phyloP scores from a whole-genome alignment of 2,113 vertebrate species.

The Hippotragus niger region DNA sequence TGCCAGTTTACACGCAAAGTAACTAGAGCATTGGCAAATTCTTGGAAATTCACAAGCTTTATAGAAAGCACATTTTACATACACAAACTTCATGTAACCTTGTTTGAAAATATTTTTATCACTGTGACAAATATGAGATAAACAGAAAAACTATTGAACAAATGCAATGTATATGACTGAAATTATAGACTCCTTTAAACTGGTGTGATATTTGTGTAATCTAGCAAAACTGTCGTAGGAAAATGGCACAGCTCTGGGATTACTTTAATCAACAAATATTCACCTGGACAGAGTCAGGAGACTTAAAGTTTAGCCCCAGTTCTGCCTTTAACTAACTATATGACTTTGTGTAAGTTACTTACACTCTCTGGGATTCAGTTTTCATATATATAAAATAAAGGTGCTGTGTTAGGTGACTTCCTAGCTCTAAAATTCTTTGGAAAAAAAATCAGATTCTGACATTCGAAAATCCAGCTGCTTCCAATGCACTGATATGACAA shows the following conservation, averaged over 20 bases:
- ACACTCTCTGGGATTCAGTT: not conserved
- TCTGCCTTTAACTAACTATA: constrained; percentile 30
- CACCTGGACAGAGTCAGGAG: not conserved
- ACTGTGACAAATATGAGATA: constrained; percentile 21
- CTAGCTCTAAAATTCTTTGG: not conserved
- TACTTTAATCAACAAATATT: constrained; percentile 33
- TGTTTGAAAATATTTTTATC: constrained; percentile 37
- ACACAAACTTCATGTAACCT: not conserved
- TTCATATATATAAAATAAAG: constrained; percentile 34
- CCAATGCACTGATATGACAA: not conserved
- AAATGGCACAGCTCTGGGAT: constrained; percentile 24
- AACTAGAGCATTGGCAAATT: not conserved
- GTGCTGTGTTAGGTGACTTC: not conserved
- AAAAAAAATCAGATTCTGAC: not conserved
- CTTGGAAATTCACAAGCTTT: not conserved
- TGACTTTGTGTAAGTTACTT: not conserved
- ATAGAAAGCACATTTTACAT: constrained; percentile 16
- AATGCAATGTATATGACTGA: not conserved
- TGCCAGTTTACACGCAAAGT: not conserved
- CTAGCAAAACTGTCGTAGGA: constrained; percentile 28
- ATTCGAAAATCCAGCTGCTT: not conserved
- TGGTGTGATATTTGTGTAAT: not conserved
- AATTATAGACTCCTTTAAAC: constrained; percentile 34
- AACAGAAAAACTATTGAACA: not conserved
- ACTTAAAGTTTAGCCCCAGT: not conserved